Evolutionary conservation across 2,888 invertebrate genomes (phyloP), one percentile per base, ranked within the genome.

Genomic region (Calameuta filiformis): DNA sequence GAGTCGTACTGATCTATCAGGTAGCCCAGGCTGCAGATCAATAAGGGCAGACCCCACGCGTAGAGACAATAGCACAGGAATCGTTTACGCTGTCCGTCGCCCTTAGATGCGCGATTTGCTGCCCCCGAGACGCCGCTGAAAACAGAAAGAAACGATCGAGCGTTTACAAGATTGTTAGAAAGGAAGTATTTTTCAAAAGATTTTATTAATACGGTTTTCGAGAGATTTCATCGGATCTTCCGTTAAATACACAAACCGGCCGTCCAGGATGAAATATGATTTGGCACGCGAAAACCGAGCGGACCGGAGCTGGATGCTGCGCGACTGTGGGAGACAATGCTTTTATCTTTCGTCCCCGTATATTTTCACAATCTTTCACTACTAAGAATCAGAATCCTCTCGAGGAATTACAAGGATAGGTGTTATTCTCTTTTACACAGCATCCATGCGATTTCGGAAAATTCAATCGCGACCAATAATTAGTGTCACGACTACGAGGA

Each of bases 1-100:
- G 92, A 76, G n/a, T 91, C 91, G 37, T 92, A 93, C 73, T 90
- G 89, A 83, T 95, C 95, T 77, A 94, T 90, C 3, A 93, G 86
- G 76, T 94, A 93, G 78, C 94, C 94, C 11, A 93, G 87, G 12
- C 92, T 83, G 0, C 95, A 94, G 69, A 96, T 88, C 0, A 93
- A 68, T 4, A 94, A 87, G 0, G 96, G 93, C 12, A 94, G 85
- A 4, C 94, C 94, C 96, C 96, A 96, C 1, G 96, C 95, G 88
- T 96, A 96, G 1, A 94, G 73, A 0, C 95, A 95, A 89, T 96
- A 96, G 87, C 93, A 92, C 3, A 94, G 77, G 87, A 96, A 95
- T 79, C 94, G 93, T 74, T 93, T 94, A 56, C 76, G 82, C 68
- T 79, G 83, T 4, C 81, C 79, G 11, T 83, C 83, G 4, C 56